Base-by-base conservation (phyloP, 37 sponge, comb jelly and placozoan species). In the Sycon ciliatum region DNA sequence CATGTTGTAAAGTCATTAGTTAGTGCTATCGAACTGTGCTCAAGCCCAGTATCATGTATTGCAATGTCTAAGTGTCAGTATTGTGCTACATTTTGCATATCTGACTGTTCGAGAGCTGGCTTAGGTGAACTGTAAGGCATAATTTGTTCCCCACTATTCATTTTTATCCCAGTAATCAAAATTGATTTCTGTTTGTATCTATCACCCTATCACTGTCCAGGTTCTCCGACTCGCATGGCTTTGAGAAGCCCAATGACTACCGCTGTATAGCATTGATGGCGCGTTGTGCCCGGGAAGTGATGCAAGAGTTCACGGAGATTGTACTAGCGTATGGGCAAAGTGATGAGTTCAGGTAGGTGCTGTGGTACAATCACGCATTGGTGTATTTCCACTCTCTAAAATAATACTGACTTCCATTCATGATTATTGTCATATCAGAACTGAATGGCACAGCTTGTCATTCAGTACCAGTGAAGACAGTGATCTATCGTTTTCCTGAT, bases 311-410 rank as follows among this genome's bases (percentile, higher is more conserved):
- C 60, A 67, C 49, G 54, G 93, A 97, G 38, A 82, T 97, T 53
- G 79, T 92, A 2, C 35, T 92, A 26, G 85, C 90, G 13, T 97
- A 97, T 52, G 99, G 99, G 0, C 99, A 97, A 72, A 97, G 99
- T 67, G 99, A 97, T 67, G 99, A 97, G 57, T 97, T 78, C 84
- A 91, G 91, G n/a, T n/a, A n/a, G n/a, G 82, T 81, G 13, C n/a
- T 24, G 22, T 5, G 54, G 65, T 67, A 9, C 52, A 9, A 55
- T 53, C 9, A 68, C 22, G 70, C 9, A 68, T 22, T 32, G 31
- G 16, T 61, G 16, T 61, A 20, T n/a, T 20, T 49, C 54, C 20
- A 49, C 54, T 16, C 20, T n/a, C 20, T 49, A 49, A 49, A 16
- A 20, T n/a, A 49, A n/a, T 16, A 49, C 20, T n/a, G 16, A 49